Conservation (phyloP, 2,113 vertebrate genomes). For the Struthio camelus region DNA sequence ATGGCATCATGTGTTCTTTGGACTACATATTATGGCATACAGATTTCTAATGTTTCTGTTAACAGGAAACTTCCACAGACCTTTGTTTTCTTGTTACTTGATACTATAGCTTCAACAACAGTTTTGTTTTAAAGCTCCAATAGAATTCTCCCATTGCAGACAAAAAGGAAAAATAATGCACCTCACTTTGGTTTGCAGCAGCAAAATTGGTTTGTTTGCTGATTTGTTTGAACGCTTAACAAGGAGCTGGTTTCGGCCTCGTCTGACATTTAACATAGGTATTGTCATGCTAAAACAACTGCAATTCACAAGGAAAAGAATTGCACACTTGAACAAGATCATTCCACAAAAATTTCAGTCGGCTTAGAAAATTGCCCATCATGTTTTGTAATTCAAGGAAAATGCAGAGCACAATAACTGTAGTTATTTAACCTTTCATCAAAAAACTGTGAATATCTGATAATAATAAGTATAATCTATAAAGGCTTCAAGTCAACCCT, state of each 20-base stretch:
- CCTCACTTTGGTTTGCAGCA: not conserved
- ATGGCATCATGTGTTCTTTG: not conserved
- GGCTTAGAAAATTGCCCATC: not conserved
- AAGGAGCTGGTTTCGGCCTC: not conserved
- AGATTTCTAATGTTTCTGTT: not conserved
- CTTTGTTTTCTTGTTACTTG: not conserved
- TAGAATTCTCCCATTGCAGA: not conserved
- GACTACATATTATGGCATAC: not conserved
- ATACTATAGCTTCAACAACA: not conserved
- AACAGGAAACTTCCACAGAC: not conserved
- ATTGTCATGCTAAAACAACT: not conserved
- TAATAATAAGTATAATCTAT: conserved; percentile 31
- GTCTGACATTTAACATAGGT: not conserved
- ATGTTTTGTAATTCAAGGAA: not conserved
- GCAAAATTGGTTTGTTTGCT: not conserved
- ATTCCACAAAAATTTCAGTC: not conserved
- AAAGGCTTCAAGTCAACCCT: conserved; percentile 60
- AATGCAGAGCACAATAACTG: not conserved
- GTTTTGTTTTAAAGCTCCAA: not conserved
- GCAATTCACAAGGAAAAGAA: not conserved
- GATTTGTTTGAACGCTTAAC: not conserved
- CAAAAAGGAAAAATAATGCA: not conserved
- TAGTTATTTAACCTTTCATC: conserved; percentile 55
- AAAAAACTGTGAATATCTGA: conserved; percentile 19
- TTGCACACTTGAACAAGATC: not conserved